These are phyloP conservation scores for Tachysurus fulvidraco DNA, from an alignment of 2,113 vertebrate species.

Conservation along the genomic window DNA sequence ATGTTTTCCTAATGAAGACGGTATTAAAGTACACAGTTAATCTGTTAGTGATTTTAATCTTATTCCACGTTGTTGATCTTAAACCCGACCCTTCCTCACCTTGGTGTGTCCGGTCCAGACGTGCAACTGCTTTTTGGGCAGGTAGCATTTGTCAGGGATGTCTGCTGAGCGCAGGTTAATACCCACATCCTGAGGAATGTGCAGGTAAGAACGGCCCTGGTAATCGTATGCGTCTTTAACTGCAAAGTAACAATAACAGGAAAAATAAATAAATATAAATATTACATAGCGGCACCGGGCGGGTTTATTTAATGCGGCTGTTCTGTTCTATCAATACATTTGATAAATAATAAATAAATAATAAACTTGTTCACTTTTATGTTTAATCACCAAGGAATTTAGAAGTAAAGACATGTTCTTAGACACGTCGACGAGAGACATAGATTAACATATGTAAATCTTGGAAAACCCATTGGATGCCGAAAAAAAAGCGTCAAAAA, in stretches of 20 bases:
- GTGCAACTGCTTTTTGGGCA: conserved; percentile 97
- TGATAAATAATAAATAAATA: neutral
- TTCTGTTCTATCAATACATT: neutral
- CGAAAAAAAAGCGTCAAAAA: no score
- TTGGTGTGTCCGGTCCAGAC: conserved; percentile 98
- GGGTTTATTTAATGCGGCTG: neutral
- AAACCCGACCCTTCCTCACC: conserved; percentile 66
- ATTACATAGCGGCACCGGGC: neutral
- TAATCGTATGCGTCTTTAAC: conserved; percentile 99
- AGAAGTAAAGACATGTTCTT: no score
- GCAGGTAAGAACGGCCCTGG: conserved; percentile 95
- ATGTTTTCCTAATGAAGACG: neutral
- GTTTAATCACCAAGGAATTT: no score
- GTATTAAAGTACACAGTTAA: neutral
- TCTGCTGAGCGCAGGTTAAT: conserved; percentile 89
- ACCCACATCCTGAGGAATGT: conserved; percentile 95
- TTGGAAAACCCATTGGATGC: no score
- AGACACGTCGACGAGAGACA: no score
- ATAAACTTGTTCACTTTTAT: neutral
- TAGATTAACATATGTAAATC: no score
- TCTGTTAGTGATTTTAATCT: no score
- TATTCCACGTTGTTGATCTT: neutral
- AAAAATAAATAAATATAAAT: neutral
- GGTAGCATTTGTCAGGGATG: conserved; percentile 93
- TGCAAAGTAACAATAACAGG: conserved; percentile 62